A percentile compares a stretch with the other conserved stretches of the same genome.
These are phyloP conservation scores for Orestias chungarensis DNA, from an alignment of 2,797 vertebrate genomes.

Conservation along the genomic window DNA sequence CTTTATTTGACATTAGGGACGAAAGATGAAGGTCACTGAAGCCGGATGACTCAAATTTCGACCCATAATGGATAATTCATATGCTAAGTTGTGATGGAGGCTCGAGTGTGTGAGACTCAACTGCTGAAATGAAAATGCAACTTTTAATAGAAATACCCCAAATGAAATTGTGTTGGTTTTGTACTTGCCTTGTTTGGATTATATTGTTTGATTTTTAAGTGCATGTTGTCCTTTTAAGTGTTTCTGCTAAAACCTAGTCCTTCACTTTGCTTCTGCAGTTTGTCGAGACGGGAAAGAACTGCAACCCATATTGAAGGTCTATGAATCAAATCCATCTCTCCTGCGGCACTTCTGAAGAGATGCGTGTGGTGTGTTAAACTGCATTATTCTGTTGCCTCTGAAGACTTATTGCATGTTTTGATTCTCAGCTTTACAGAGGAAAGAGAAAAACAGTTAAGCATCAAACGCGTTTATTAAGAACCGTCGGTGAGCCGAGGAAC, in stretches of 20 bases:
- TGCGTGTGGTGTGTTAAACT: slow-evolving; percentile 57
- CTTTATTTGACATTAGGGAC: slow-evolving; percentile 2
- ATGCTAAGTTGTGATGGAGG: neutral
- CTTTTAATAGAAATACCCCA: neutral
- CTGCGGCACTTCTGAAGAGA: slow-evolving; percentile 44
- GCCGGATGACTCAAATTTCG: neutral
- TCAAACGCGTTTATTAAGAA: slow-evolving; percentile 15
- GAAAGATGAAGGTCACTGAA: neutral
- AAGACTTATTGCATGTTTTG: slow-evolving; percentile 27
- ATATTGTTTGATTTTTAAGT: neutral
- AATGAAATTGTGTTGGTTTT: neutral
- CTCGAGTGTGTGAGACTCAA: neutral
- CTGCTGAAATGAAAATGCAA: neutral
- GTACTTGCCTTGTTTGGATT: neutral
- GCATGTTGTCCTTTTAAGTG: neutral
- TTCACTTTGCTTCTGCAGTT: slow-evolving; percentile 16
- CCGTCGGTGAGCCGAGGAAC: slow-evolving; percentile 21
- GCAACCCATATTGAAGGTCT: slow-evolving; percentile 39
- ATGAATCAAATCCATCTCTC: slow-evolving; percentile 63
- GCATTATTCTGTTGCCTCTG: slow-evolving; percentile 35
- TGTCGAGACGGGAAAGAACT: slow-evolving; percentile 34
- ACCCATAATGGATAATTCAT: neutral
- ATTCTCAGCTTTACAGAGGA: neutral
- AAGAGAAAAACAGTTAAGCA: slow-evolving; percentile 1
- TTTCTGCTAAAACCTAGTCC: slow-evolving; percentile 6